Evolutionary conservation across 1,140 invertebrate genomes (phyloP).

Genomic region (Apocrypta bakeri): DNA sequence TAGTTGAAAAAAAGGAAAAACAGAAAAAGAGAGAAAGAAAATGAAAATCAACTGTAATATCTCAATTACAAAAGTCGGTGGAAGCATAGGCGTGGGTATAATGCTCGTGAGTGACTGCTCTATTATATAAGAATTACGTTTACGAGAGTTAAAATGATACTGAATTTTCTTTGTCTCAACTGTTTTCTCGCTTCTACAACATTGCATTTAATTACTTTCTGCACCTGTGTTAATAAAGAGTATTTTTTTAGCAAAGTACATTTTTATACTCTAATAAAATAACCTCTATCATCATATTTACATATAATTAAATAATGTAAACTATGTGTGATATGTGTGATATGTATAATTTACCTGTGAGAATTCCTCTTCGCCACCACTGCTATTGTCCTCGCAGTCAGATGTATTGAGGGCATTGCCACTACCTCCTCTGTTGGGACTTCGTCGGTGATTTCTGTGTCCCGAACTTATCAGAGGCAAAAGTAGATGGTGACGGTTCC

Average conservation of each 20-base stretch:
- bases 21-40: not conserved
- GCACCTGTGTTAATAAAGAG: not conserved
- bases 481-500: constrained; percentile 64
- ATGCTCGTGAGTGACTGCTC: not conserved
- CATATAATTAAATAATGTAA: too few relatives aligned
- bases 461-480: constrained; percentile 65
- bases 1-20: not conserved
- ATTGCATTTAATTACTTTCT: constrained; percentile 19
- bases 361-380: constrained; percentile 73
- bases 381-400: constrained; percentile 74
- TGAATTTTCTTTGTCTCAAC: not conserved
- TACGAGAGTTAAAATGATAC: not conserved
- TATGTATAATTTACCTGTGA: constrained; percentile 68
- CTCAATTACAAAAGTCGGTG: constrained; percentile 8
- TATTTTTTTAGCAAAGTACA: too few relatives aligned
- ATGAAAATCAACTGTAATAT: constrained; percentile 13
- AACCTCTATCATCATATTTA: too few relatives aligned
- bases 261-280: too few relatives aligned
- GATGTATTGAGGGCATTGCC: constrained; percentile 64
- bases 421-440: not conserved
- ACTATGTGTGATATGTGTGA: too few relatives aligned
- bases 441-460: constrained; percentile 62
- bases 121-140: constrained; percentile 8
- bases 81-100: not conserved
- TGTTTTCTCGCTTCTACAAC: not conserved